phyloP scores from a whole-genome alignment of 2,888 invertebrate genomes.

The Neoascia interrupta region DNA sequence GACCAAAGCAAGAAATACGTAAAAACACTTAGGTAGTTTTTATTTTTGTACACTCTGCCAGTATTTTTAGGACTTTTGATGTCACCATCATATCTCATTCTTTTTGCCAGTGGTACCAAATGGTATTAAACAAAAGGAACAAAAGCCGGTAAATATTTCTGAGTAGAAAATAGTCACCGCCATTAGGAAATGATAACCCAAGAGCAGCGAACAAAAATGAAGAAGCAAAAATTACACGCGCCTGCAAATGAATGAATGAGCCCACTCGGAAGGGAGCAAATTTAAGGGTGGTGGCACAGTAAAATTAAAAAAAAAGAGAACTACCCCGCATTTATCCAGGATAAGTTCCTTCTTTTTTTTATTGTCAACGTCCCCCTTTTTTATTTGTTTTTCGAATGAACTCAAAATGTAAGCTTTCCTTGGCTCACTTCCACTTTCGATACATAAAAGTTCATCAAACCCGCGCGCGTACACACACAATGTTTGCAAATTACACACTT shows the following conservation, averaged over 20 bases:
- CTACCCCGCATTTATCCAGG: constrained; percentile 5
- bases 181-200: constrained; percentile 29
- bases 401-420: constrained; percentile 6
- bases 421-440: background rate
- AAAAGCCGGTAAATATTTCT: constrained; percentile 13
- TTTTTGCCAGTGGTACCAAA: background rate
- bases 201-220: background rate
- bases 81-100: background rate
- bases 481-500: constrained; percentile 14
- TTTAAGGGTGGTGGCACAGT: constrained; percentile 27
- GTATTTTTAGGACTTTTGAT: constrained; percentile 12
- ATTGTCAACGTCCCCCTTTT: constrained; percentile 15
- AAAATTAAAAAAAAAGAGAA: background rate
- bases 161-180: constrained; percentile 21
- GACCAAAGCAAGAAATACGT: no score
- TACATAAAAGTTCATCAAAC: constrained; percentile 20
- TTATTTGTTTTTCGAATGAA: constrained; percentile 7
- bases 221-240: constrained; percentile 30
- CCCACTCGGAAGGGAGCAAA: constrained; percentile 5
- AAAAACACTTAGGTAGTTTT: no score
- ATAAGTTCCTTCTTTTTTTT: constrained; percentile 20
- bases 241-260: constrained; percentile 24
- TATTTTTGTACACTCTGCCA: no score
- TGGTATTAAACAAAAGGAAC: constrained; percentile 28
- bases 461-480: background rate